Base-by-base conservation (phyloP, 2,113 vertebrate species). In the Pyxicephalus adspersus region DNA sequence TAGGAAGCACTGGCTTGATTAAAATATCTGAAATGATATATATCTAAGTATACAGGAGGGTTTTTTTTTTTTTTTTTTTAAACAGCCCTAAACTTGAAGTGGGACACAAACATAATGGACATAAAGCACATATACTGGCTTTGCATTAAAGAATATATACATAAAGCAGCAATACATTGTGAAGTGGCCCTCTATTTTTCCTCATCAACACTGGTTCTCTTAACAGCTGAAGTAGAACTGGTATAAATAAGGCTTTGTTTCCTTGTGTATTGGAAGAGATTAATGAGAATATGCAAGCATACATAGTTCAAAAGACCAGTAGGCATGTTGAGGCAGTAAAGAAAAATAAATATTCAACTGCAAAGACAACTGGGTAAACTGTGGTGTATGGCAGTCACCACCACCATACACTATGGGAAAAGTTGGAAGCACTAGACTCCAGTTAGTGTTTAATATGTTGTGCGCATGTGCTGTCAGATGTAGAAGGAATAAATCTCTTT, bases 401-500 rank as follows among this genome's bases (percentile, higher is more conserved):
- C 15, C 22, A 60, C 55, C 31, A 71, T 31, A 79, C 38, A 61
- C 31, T 28, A 29, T 51, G 45, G 26, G 60, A 71, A 25, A 55
- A 38, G 77, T 64, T 81, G 68, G 78, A 81, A 81, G 78, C 78
- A 64, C 67, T 81, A n/a, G 51, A 81, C 67, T 64, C 78, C 57
- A 81, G 34, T 67, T 45, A 57, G 31, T 78, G 64, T 55, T 55
- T 4, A 71, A 34, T 55, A 20, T 63, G 60, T 80, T 73, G 26
- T 64, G 68, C 58, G 73, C 25, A 52, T 81, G 13, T 71, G 66
- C 11, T 45, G 51, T 71, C 57, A 80, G 58, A 38, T 34, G 28
- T 58, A 8, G 55, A 9, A 26, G 68, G 19, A 72, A 72, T 57
- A 17, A 20, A n/a, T n/a, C n/a, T 31, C 54, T 7, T 29, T 38